Evolutionary conservation across 1,140 invertebrate species (phyloP).

Genomic region (Drosophila gunungcola): DNA sequence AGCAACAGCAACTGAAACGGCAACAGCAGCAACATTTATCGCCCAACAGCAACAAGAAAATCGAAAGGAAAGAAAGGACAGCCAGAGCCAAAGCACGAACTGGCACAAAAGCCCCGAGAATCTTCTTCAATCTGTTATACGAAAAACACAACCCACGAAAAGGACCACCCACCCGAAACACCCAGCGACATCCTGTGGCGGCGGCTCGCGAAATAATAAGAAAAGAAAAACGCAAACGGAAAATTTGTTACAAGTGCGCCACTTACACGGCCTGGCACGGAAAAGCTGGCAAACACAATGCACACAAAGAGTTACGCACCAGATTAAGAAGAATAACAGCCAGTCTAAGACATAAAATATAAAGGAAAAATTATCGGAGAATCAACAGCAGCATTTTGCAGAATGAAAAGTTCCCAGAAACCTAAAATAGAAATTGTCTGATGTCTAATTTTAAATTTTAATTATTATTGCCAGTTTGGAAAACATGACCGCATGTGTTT

Average conservation of each 20-base stretch:
- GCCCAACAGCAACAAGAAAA: constrained; percentile 62
- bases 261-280: constrained; percentile 48
- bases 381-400: constrained; percentile 18
- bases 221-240: constrained; percentile 55
- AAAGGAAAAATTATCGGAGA: not conserved
- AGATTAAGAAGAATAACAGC: constrained; percentile 30
- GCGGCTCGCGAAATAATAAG: constrained; percentile 44
- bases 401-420: not conserved
- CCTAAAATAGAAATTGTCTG: not conserved
- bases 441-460: not conserved
- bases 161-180: constrained; percentile 44
- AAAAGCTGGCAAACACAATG: constrained; percentile 46
- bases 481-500: no score
- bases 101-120: constrained; percentile 65
- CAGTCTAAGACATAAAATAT: not conserved
- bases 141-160: constrained; percentile 23
- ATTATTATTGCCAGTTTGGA: not conserved
- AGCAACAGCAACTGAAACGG: not conserved
- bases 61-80: constrained; percentile 57
- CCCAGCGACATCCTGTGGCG: constrained; percentile 37
- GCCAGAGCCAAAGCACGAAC: constrained; percentile 64
- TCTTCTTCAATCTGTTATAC: constrained; percentile 57
- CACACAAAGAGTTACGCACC: constrained; percentile 39
- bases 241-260: constrained; percentile 55
- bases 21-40: not conserved